A percentile compares a stretch with the other conserved stretches of the same genome.
Conservation (phyloP, 1,140 invertebrate species). For the Trichogramma pretiosum region DNA sequence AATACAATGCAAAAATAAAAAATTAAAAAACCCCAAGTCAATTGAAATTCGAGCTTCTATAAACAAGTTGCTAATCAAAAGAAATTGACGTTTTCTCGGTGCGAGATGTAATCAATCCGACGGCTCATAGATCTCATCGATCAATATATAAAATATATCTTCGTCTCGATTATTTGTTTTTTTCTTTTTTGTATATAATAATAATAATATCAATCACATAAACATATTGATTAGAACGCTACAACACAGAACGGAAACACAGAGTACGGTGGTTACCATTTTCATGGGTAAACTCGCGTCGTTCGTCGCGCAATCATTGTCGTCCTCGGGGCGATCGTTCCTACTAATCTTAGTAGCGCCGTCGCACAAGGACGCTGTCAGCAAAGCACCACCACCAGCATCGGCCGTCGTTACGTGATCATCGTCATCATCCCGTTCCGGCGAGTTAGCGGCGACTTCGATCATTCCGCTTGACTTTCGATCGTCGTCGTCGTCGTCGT, state of each 20-base stretch:
- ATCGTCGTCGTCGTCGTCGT: slow-evolving; percentile 14
- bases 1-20: no score
- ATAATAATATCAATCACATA: slow-evolving; percentile 32
- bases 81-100: no score
- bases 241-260: slow-evolving; percentile 45
- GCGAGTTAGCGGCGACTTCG: background rate
- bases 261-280: slow-evolving; percentile 46
- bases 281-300: slow-evolving; percentile 40
- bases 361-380: background rate
- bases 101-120: no score
- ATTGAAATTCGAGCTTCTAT: slow-evolving; percentile 9
- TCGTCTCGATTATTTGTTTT: background rate
- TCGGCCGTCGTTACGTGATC: background rate
- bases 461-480: background rate
- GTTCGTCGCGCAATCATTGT: slow-evolving; percentile 8
- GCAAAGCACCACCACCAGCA: slow-evolving; percentile 23
- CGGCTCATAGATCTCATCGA: no score
- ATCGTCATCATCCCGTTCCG: background rate
- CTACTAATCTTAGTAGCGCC: no score
- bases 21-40: no score
- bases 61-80: no score
- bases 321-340: background rate
- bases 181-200: slow-evolving; percentile 1
- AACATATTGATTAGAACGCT: slow-evolving; percentile 44
- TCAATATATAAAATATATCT: no score